Conservation (phyloP, 2,113 vertebrate genomes). For the Mesocricetus auratus region DNA sequence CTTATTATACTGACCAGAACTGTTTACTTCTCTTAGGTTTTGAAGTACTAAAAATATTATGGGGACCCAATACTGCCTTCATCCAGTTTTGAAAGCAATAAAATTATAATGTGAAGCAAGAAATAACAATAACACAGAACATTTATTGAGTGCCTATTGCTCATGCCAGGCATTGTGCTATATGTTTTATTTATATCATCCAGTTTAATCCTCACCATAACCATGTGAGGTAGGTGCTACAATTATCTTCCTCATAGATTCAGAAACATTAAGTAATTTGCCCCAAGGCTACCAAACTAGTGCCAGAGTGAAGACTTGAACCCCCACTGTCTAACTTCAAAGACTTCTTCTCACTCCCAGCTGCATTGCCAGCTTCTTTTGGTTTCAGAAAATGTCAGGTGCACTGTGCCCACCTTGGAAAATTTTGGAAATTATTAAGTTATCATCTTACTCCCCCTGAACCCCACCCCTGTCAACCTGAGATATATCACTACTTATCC, state of each 20-base stretch:
- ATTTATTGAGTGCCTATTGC: not conserved
- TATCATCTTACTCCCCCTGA: not conserved
- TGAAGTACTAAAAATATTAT: not conserved
- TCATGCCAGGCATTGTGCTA: conserved; percentile 41
- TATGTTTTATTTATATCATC: conserved; percentile 26
- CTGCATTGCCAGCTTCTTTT: not conserved
- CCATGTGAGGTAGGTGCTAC: not conserved
- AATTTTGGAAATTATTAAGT: not conserved
- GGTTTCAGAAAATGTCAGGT: not conserved
- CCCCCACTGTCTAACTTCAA: not conserved
- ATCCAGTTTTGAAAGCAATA: not conserved
- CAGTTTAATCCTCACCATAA: conserved; percentile 49
- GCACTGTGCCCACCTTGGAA: not conserved
- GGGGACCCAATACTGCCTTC: not conserved
- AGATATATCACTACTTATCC: not conserved
- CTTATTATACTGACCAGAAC: not conserved
- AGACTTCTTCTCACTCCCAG: not conserved
- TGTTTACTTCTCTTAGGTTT: not conserved
- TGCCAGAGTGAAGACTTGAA: conserved; percentile 38
- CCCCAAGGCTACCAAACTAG: conserved; percentile 44
- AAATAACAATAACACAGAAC: not conserved
- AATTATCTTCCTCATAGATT: conserved; percentile 55
- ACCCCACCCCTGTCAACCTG: not conserved
- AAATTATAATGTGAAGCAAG: conserved; percentile 10
- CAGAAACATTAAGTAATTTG: conserved; percentile 59